Evolutionary conservation across 2,888 invertebrate genomes (phyloP), one percentile per base, ranked within the genome.

Genomic region (Galerucella nymphaeae): DNA sequence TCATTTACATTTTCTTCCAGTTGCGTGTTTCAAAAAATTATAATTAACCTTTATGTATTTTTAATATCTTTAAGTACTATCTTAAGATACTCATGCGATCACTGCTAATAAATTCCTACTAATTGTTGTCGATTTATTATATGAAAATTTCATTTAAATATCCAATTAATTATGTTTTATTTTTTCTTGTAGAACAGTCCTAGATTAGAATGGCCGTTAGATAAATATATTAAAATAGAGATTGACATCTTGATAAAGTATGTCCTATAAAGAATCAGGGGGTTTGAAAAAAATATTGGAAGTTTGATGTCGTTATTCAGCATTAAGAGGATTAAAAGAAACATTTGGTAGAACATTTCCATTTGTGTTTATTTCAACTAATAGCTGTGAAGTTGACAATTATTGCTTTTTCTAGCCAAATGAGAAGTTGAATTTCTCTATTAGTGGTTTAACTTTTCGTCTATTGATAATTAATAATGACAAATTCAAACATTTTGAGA

Each of bases 81-180:
- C 50, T 16, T 18, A 53, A 8, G 50, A 53, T 53, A 53, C 50
- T 16, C 50, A 53, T 53, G 50, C 50, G 50, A 53, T n/a, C 50
- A 16, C 16, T 16, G 16, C 50, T 53, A 53, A 53, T 53, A 53
- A 53, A 53, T 53, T 53, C 50, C 50, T 6, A 16, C 50, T 53
- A 53, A 53, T 53, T 53, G 18, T 53, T 53, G 50, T 53, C 50
- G 50, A 53, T 53, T 53, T 53, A 53, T 53, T 18, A 53, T 16
- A 53, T 53, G 18, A 9, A 53, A 16, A 53, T 53, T 53, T 53
- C 8, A 9, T 53, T 53, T 18, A 16, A 53, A 53, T 16, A 10
- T 16, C 50, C 16, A 53, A 53, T 53, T 53, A 53, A 2, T 53
- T 53, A 8, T 16, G 8, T n/a, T 9, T 23, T 38, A 14, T n/a